Base-by-base conservation (phyloP, 1,140 invertebrate genomes). In the Hypothenemus hampei region DNA sequence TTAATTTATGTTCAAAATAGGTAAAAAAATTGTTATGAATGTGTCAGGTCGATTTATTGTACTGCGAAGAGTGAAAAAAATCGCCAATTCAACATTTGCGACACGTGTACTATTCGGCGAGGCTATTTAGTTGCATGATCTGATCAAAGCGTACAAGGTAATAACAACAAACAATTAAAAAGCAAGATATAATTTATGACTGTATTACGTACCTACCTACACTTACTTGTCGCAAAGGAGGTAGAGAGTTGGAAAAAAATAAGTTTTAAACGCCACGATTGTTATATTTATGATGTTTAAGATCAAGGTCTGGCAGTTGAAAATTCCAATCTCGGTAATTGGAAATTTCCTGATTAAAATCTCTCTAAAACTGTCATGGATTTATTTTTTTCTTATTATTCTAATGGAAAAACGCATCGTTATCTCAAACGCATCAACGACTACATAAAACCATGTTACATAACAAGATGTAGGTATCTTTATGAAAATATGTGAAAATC, bases 261-360 rank as follows among this genome's bases (percentile, higher is more conserved):
- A 54, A 47, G 22, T 26, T 23, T 39, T 47, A 55, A 48, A 46
- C 43, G 39, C 43, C 43, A 55, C 43, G 43, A 39, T 48, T 55
- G 39, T 55, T 47, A 55, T 47, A 55, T 55, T 55, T 55, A 55
- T 55, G 52, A 39, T 35, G 43, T 55, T 40, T 47, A 46, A 46
- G 52, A 55, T 55, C 52, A 55, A 55, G 52, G 52, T 47, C 44
- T 54, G 5, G 43, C 43, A 48, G 40, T 55, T 47, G 52, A 39
- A 55, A 55, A 47, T 47, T 31, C 16, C 11, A 8, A n/a, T 11
- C 16, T 18, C n/a, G 19, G 11, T 43, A 18, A 43, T 43, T 43
- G 40, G 40, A 43, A 21, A 20, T 10, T 43, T 21, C 23, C 19
- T 43, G 40, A 21, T 23, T 43, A 18, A 43, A 21, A 43, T 23